Conservation (phyloP, 2,797 vertebrate genomes). For the Bradypodion ventrale region DNA sequence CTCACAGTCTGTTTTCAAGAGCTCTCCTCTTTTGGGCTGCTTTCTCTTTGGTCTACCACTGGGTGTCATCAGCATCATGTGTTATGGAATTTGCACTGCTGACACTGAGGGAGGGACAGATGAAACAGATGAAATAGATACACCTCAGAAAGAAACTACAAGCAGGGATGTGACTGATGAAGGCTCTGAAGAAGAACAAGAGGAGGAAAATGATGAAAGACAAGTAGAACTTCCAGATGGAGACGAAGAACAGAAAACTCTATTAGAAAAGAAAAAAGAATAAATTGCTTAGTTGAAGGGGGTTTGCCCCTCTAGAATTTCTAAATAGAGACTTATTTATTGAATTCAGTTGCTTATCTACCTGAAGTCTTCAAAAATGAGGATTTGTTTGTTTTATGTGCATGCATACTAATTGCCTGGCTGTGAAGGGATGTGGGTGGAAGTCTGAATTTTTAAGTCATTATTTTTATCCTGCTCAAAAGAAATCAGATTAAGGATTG, state of each 20-base stretch:
- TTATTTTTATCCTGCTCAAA: constrained; percentile 21
- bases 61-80: constrained; percentile 99
- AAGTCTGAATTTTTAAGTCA: not conserved
- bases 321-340: constrained; percentile 77
- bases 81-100: constrained; percentile 96
- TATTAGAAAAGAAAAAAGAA: constrained; percentile 90
- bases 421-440: not conserved
- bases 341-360: constrained; percentile 66
- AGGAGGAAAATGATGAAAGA: constrained; percentile 72
- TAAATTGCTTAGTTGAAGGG: constrained; percentile 70
- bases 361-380: constrained; percentile 67
- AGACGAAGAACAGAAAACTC: constrained; percentile 80
- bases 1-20: constrained; percentile 93
- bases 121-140: constrained; percentile 80
- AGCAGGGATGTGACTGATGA: constrained; percentile 80
- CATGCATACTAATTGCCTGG: constrained; percentile 67
- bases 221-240: constrained; percentile 67
- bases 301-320: constrained; percentile 60
- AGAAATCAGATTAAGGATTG: constrained; percentile 27
- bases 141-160: constrained; percentile 79
- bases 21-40: constrained; percentile 94
- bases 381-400: constrained; percentile 63
- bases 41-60: constrained; percentile 97
- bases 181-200: constrained; percentile 74
- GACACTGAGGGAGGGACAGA: constrained; percentile 86